phyloP scores from a whole-genome alignment of 2,888 invertebrate genomes.

The Mechanitis messenoides region DNA sequence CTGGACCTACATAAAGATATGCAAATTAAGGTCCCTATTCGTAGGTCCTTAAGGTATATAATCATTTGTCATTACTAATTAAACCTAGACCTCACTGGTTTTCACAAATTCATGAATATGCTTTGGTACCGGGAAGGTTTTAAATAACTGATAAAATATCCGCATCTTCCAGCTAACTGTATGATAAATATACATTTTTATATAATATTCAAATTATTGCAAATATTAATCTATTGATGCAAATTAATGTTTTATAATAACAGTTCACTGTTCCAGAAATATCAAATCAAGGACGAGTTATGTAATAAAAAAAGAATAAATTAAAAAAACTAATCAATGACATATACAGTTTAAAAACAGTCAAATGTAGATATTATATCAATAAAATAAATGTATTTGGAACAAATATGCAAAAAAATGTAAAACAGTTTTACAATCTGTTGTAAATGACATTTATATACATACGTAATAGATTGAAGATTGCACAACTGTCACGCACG shows the following conservation, averaged over 20 bases:
- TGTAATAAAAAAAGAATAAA: background rate
- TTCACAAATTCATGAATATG: slow-evolving; percentile 28
- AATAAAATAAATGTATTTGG: no score
- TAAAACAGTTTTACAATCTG: no score
- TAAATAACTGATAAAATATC: slow-evolving; percentile 4
- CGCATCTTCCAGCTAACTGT: slow-evolving; percentile 5
- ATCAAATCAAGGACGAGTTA: slow-evolving; percentile 5
- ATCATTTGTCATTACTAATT: slow-evolving; percentile 16
- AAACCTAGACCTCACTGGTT: slow-evolving; percentile 20
- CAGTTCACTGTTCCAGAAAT: background rate
- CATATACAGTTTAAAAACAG: slow-evolving; percentile 20
- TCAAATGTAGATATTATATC: background rate
- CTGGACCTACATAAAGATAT: slow-evolving; percentile 35
- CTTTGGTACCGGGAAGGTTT: slow-evolving; percentile 17
- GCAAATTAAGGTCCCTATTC: slow-evolving; percentile 31
- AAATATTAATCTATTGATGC: no score
- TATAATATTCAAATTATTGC: slow-evolving; percentile 2
- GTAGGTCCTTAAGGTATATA: slow-evolving; percentile 25
- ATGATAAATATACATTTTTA: slow-evolving; percentile 10
- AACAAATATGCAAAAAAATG: no score
- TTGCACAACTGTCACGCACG: slow-evolving; percentile 33
- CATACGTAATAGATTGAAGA: slow-evolving; percentile 27
- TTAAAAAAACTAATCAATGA: background rate
- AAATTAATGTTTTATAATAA: background rate
- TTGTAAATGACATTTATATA: slow-evolving; percentile 7